These are phyloP conservation scores for Calliphora vomitoria DNA, from an alignment of 2,888 invertebrate species.

Conservation along the genomic window DNA sequence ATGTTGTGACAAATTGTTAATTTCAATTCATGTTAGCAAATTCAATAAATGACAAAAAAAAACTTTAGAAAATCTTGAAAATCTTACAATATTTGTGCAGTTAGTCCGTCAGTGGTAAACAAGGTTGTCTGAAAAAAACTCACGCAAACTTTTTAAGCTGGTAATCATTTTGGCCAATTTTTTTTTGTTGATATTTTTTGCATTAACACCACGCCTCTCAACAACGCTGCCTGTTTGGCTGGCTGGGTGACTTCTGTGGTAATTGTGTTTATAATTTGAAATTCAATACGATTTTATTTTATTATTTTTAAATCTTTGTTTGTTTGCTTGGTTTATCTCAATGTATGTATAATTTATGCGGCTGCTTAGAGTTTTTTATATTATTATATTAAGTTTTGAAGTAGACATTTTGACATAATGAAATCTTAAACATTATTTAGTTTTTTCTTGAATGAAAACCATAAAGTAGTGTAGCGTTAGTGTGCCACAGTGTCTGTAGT, in stretches of 20 bases:
- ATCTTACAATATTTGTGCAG: constrained; percentile 30
- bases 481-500: background rate
- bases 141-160: constrained; percentile 49
- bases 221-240: constrained; percentile 1
- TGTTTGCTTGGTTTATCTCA: constrained; percentile 45
- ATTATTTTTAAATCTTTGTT: constrained; percentile 34
- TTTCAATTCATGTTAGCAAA: constrained; percentile 58
- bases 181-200: constrained; percentile 21
- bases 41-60: constrained; percentile 15
- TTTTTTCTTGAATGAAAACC: constrained; percentile 54
- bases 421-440: constrained; percentile 56
- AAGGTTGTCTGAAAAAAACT: constrained; percentile 54
- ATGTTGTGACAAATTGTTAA: constrained; percentile 72
- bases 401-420: constrained; percentile 73
- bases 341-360: constrained; percentile 56
- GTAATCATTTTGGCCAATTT: constrained; percentile 48
- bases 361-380: constrained; percentile 59
- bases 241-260: constrained; percentile 31
- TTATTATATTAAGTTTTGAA: constrained; percentile 66
- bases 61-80: constrained; percentile 42
- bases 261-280: constrained; percentile 60
- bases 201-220: constrained; percentile 61
- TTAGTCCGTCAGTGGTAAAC: constrained; percentile 18
- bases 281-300: constrained; percentile 63
- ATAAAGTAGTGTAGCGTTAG: constrained; percentile 20